phyloP scores from a whole-genome alignment of 2,797 vertebrate species.

The Catharus ustulatus region DNA sequence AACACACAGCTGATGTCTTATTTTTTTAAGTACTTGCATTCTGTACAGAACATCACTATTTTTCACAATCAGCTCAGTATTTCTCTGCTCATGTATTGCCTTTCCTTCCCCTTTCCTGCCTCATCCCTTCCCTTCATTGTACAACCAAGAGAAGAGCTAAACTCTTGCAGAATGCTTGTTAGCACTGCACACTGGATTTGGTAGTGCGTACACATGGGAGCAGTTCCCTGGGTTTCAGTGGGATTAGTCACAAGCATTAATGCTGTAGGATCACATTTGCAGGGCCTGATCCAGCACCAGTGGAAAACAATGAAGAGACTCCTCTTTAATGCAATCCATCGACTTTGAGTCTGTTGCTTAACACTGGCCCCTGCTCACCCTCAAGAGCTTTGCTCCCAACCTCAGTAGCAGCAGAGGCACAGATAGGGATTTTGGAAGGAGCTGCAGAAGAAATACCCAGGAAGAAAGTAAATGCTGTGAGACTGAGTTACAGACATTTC shows the following conservation, averaged over 20 bases:
- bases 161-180: neutral
- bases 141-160: neutral
- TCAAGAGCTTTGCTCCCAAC: neutral
- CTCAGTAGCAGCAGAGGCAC: neutral
- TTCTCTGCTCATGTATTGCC: neutral
- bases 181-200: neutral
- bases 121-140: neutral
- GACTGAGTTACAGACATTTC: neutral
- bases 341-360: neutral
- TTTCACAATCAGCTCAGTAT: neutral
- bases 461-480: neutral
- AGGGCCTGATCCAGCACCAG: neutral
- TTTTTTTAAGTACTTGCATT: slow-evolving; percentile 19
- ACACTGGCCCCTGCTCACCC: neutral
- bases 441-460: neutral
- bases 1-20: slow-evolving; percentile 24
- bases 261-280: neutral
- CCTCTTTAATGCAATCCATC: neutral
- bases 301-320: neutral
- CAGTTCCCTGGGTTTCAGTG: neutral
- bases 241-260: neutral
- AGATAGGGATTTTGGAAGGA: neutral
- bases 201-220: neutral
- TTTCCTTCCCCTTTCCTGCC: neutral
- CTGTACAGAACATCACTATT: neutral